Evolutionary conservation across 2,113 vertebrate genomes (phyloP), one percentile per base, ranked within the genome.

Genomic region (Symphodus melops): DNA sequence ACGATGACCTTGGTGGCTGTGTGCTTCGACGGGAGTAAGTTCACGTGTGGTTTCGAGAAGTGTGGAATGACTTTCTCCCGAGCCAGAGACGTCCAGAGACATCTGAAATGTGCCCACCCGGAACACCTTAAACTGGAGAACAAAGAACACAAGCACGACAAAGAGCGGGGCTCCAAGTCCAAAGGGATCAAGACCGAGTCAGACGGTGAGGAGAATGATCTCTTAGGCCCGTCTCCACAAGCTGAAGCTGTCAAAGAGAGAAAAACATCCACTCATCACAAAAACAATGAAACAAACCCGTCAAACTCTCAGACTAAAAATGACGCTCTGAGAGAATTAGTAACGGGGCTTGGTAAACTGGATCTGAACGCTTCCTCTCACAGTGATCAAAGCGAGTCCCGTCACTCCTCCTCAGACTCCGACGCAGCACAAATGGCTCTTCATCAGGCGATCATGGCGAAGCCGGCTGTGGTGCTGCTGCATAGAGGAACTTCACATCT

Each of bases 1-100:
- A 86, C 85, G 1, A 70, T 89, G 77, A 94, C 92, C 9, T 89
- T 63, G 51, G 91, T 95, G 68, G 94, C 96, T 23, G 94, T 96
- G 75, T 97, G 96, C 87, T 97, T 97, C 75, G 96, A 97, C 82
- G 96, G 95, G 8, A 96, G 95, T 79, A 96, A 89, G 6, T 96
- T 97, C 78, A 94, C 96, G 17, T 99, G 96, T 88, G 96, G 95
- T 42, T 96, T 98, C 81, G 96, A 96, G 87, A 96, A 94, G 84
- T 98, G 96, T 84, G 95, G 95, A 59, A 96, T 95, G 80, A 96
- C 91, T 0, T 98, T 97, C 86, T 96, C 95, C 86, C 95, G 94
- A 68, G 94, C 95, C 76, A 95, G 89, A 89, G 96, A 96, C 33
- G 93, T 96, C 67, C 96, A 97, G 74, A 95, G 95, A 66, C 96